These are phyloP conservation scores for Perca flavescens DNA, from an alignment of 2,113 vertebrate genomes.

Conservation along the genomic window DNA sequence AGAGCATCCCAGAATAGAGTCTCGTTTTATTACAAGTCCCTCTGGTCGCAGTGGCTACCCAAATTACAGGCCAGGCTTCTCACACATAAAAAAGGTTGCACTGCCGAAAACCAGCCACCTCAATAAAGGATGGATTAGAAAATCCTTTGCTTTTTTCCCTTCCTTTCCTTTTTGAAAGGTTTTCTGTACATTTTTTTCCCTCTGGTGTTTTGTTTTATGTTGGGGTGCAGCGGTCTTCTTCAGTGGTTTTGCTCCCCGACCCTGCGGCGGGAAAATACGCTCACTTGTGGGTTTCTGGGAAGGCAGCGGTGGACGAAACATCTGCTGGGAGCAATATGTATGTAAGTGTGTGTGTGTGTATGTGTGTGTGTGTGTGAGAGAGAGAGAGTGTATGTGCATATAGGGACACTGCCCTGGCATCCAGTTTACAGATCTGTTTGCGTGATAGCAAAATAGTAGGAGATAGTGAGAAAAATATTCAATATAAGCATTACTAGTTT, in stretches of 20 bases:
- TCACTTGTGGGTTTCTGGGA: constrained; percentile 88
- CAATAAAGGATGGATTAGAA: constrained; percentile 91
- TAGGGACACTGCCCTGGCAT: constrained; percentile 60
- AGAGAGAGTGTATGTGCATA: constrained; percentile 39
- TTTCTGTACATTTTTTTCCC: constrained; percentile 81
- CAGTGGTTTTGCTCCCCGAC: constrained; percentile 86
- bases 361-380: constrained; percentile 25
- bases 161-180: constrained; percentile 83
- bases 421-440: constrained; percentile 61
- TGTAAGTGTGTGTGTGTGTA: constrained; percentile 65
- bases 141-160: constrained; percentile 85
- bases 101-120: constrained; percentile 88
- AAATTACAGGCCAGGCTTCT: constrained; percentile 89
- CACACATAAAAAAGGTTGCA: constrained; percentile 89
- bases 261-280: constrained; percentile 87
- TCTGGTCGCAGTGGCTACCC: constrained; percentile 86
- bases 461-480: constrained; percentile 28
- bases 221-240: constrained; percentile 85
- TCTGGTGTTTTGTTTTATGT: constrained; percentile 88
- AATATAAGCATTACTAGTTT: not conserved
- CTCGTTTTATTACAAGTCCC: constrained; percentile 88
- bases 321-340: constrained; percentile 85
- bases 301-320: constrained; percentile 86
- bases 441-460: constrained; percentile 43
- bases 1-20: constrained; percentile 89